A percentile compares a stretch with the other conserved stretches of the same genome.
Conservation (phyloP, 2,113 vertebrate genomes). For the Sinocyclocheilus anshuiensis region DNA sequence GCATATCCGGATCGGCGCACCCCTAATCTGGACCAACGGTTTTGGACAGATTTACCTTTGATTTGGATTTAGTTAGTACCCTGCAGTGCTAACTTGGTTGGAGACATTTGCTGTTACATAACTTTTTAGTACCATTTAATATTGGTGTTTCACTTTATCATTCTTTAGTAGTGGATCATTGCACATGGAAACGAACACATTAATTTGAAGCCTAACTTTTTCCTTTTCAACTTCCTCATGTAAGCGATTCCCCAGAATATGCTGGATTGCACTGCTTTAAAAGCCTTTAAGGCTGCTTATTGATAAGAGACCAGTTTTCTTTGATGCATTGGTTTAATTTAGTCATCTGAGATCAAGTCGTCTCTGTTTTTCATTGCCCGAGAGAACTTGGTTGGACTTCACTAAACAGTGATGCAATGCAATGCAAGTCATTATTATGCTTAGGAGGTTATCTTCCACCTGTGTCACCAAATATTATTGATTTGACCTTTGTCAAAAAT, state of each 20-base stretch:
- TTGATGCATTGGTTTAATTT: not conserved
- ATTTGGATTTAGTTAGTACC: not conserved
- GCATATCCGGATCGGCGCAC: too few relatives aligned
- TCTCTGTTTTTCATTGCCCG: not conserved
- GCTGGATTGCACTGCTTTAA: not conserved
- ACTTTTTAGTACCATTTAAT: not conserved
- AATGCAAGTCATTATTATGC: not conserved
- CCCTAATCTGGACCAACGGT: not conserved
- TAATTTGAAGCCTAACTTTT: not conserved
- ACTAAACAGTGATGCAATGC: not conserved
- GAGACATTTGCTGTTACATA: not conserved
- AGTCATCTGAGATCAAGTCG: not conserved
- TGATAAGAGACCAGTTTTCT: not conserved
- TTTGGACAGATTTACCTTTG: not conserved
- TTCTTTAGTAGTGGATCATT: not conserved
- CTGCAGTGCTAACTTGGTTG: not conserved
- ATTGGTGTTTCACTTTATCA: not conserved
- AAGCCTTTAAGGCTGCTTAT: not conserved
- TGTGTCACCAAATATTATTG: not conserved
- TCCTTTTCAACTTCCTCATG: not conserved
- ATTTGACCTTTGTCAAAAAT: slow-evolving; percentile 4
- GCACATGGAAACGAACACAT: not conserved
- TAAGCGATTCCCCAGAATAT: not conserved
- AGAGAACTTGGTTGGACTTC: not conserved
- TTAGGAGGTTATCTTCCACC: not conserved